phyloP scores from a whole-genome alignment of 2,888 invertebrate species.

The Drosophila demipolita region DNA sequence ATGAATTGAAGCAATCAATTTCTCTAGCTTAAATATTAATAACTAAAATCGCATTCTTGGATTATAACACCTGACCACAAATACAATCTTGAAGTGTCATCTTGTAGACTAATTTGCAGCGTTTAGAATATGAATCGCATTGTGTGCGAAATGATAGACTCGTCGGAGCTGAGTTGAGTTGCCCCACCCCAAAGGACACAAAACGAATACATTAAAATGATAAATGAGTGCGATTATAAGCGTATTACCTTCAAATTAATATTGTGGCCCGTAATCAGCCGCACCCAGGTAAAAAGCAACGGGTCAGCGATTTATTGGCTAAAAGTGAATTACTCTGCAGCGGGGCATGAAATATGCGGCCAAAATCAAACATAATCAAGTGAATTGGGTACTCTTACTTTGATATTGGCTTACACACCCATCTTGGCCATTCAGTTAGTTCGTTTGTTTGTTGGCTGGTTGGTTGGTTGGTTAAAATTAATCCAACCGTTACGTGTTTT shows the following conservation, averaged over 20 bases:
- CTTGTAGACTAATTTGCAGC: slow-evolving; percentile 45
- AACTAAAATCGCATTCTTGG: neutral
- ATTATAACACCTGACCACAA: neutral
- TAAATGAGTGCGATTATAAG: slow-evolving; percentile 77
- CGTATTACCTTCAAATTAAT: slow-evolving; percentile 77
- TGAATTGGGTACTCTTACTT: slow-evolving; percentile 70
- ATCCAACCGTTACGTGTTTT: slow-evolving; percentile 64
- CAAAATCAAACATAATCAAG: slow-evolving; percentile 81
- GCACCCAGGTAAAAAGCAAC: slow-evolving; percentile 38
- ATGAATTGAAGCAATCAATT: neutral
- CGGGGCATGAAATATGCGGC: slow-evolving; percentile 49
- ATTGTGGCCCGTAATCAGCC: slow-evolving; percentile 67
- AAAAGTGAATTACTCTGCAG: slow-evolving; percentile 69
- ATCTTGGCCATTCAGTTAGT: slow-evolving; percentile 30
- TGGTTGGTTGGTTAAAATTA: slow-evolving; percentile 72
- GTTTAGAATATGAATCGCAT: slow-evolving; percentile 55
- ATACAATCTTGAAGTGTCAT: slow-evolving; percentile 1
- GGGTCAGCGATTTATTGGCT: slow-evolving; percentile 75
- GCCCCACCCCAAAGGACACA: slow-evolving; percentile 25
- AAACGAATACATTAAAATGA: slow-evolving; percentile 68
- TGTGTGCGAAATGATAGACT: slow-evolving; percentile 39
- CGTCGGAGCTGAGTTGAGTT: slow-evolving; percentile 8
- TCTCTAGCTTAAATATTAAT: neutral
- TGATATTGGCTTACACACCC: slow-evolving; percentile 39
- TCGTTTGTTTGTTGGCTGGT: slow-evolving; percentile 26